Conservation (phyloP, 2,113 vertebrate species). For the Nicator chloris region DNA sequence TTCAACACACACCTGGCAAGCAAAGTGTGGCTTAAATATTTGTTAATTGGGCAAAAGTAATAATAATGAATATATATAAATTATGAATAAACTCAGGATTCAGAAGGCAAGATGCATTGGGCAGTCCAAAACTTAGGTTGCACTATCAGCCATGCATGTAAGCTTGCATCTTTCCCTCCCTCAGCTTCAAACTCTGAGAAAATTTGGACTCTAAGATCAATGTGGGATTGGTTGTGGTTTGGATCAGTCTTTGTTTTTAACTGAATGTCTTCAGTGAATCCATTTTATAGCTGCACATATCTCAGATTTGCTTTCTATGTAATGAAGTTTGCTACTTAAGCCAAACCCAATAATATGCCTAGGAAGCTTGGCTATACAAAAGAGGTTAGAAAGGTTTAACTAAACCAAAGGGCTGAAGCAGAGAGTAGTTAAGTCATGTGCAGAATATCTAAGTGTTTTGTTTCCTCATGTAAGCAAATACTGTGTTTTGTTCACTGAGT, state of each 20-base stretch:
- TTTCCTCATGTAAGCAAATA: neutral
- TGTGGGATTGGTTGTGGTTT: neutral
- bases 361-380: neutral
- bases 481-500: neutral
- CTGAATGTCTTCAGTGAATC: neutral
- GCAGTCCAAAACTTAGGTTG: neutral
- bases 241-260: neutral
- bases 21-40: neutral
- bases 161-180: neutral
- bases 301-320: neutral
- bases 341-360: neutral
- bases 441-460: neutral
- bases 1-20: neutral
- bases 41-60: neutral
- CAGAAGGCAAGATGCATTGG: accelerated
- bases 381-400: neutral
- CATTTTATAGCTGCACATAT: neutral
- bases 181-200: neutral
- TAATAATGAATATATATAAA: neutral
- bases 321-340: neutral
- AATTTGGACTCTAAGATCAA: neutral
- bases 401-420: neutral
- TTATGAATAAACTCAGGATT: neutral
- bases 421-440: neutral
- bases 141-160: neutral